Evolutionary conservation across 2,888 invertebrate species (phyloP).

Genomic region (Blastobasis adustella): DNA sequence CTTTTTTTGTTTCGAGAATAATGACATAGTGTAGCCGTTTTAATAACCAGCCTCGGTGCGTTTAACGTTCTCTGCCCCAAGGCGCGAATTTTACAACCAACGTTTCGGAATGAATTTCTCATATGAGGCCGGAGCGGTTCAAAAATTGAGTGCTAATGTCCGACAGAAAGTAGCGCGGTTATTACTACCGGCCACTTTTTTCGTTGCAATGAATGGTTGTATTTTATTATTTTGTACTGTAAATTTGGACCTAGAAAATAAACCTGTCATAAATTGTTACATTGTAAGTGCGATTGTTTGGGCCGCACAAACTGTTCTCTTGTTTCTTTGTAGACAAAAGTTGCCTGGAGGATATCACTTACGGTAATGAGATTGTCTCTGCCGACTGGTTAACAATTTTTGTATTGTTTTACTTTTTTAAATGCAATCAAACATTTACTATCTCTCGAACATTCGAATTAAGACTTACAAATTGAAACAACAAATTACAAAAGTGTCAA

Average conservation of each 20-base stretch:
- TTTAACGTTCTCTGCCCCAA: constrained; percentile 39
- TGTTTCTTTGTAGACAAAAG: no score
- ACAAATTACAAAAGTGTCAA: constrained; percentile 8
- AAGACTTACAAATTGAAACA: neutral
- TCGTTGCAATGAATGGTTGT: no score
- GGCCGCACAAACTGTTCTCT: no score
- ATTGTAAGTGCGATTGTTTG: no score
- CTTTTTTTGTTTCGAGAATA: constrained; percentile 62
- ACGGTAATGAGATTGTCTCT: no score
- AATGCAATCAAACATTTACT: neutral
- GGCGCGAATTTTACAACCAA: constrained; percentile 57
- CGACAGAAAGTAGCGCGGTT: neutral
- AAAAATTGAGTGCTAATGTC: constrained; percentile 28
- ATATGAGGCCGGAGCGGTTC: constrained; percentile 25
- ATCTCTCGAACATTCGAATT: constrained; percentile 1
- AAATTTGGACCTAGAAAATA: no score
- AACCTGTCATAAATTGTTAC: no score
- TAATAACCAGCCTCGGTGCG: constrained; percentile 52
- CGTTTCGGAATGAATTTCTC: constrained; percentile 50
- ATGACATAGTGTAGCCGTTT: constrained; percentile 67
- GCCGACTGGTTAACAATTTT: no score
- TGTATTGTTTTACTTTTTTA: no score
- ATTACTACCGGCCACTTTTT: neutral
- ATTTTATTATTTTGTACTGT: no score
- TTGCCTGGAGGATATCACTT: no score